Base-by-base conservation (phyloP, 2,797 vertebrate species). In the Heterohyrax brucei region DNA sequence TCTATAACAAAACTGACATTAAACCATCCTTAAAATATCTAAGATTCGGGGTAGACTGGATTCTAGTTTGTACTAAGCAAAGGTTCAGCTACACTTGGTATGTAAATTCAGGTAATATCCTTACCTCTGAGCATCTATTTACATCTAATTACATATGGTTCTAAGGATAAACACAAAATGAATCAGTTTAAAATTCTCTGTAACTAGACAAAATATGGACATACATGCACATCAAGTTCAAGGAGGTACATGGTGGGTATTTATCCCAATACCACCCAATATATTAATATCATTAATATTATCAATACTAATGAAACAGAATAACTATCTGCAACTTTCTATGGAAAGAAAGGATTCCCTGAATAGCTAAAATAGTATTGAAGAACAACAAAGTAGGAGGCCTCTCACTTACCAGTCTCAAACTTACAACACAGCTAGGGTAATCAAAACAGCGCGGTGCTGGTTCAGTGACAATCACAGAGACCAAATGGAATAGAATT, bases 81-180 rank as follows among this genome's bases (percentile, higher is more conserved):
- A 77, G 33, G 14, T 56, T 87, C 33, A 48, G 76, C 26, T 62
- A 78, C 2, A 87, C 39, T 9, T 50, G 44, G 3, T 62, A 18
- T 82, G 7, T 70, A 12, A 39, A 89, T 5, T 62, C 62, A 68
- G 46, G n/a, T 48, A 24, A 18, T 62, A 83, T 30, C 13, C 14
- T 87, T 89, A 70, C 2, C 5, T 76, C 83, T 94, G 10, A 50
- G 7, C 50, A 61, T 78, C 46, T 80, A 85, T 83, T 39, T 33
- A 39, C 3, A 79, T n/a, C 44, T 39, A 76, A 62, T 50, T 81
- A 70, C 3, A 80, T 1, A 75, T n/a, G 7, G 28, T 13, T 26
- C n/a, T 78, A 87, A 80, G 24, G 18, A 81, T 92, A 66, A 93
- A 92, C 86, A 72, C 24, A 88, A 72, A 87, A 88, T 72, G 39